Evolutionary conservation across 2,113 vertebrate species (phyloP), one percentile per base, ranked within the genome.

Genomic region (Ia io): DNA sequence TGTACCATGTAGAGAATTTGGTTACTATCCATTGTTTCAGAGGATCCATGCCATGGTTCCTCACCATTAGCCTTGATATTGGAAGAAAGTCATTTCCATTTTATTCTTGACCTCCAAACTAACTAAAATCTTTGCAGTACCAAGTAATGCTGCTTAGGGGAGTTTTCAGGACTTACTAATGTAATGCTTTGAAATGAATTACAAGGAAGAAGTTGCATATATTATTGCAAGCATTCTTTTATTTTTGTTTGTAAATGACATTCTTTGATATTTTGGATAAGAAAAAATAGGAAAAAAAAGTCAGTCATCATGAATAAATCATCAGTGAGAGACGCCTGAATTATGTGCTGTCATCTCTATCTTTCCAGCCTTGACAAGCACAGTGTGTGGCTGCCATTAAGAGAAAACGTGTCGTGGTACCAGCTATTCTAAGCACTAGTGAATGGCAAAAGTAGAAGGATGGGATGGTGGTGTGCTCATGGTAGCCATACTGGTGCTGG

Each of bases 31-130:
- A 95, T 95, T 96, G 94, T 97, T 96, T 88, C 59, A 83, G 77
- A 96, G 82, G 82, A 94, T 74, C 53, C 83, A 59, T 90, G 95
- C 95, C 95, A 96, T 70, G 93, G 97, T 97, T 97, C 96, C 97
- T 95, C 95, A 93, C 63, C 95, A 97, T 97, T 97, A 97, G 93
- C 59, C 61, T 56, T 94, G 87, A 92, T 97, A 96, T 95, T 97
- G 92, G 90, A 93, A 95, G 67, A 94, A 94, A 95, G 90, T 92
- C 83, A 96, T 97, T 97, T 96, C 63, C 74, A 42, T 90, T 95
- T 83, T 94, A 71, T 92, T 70, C 84, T 97, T 97, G 96, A 97
- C 95, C 97, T 96, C 92, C 92, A 97, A 94, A 96, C 37, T 93
- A 84, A 76, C 90, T 94, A 90, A 96, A 97, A 42, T 95, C 80